Conservation (phyloP, 2,113 vertebrate genomes). For the Grantiella picta region DNA sequence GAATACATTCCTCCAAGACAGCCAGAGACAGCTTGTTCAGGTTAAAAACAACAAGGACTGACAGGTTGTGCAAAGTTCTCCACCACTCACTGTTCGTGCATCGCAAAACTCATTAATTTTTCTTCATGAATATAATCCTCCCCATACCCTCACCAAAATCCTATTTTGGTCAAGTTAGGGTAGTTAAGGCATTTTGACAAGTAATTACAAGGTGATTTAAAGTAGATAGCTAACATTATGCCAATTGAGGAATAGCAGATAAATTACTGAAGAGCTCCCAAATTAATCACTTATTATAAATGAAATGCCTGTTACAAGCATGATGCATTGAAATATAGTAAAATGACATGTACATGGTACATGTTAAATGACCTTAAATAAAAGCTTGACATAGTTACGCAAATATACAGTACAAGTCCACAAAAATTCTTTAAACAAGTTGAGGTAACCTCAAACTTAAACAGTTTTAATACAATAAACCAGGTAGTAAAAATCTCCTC, state of each 20-base stretch:
- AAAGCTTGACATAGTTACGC: conserved; percentile 77
- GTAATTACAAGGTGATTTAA: conserved; percentile 74
- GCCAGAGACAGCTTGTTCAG: conserved; percentile 62
- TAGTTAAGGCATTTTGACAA: conserved; percentile 82
- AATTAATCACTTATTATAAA: conserved; percentile 76
- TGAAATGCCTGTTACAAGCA: conserved; percentile 90
- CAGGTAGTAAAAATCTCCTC: conserved; percentile 72
- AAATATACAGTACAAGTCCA: conserved; percentile 85
- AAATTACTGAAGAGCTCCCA: conserved; percentile 74
- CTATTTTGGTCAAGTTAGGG: conserved; percentile 74
- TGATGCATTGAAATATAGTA: conserved; percentile 78
- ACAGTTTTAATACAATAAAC: conserved; percentile 78
- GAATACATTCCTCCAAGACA: conserved; percentile 57
- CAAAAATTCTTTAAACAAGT: conserved; percentile 76
- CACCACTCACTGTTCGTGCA: background rate
- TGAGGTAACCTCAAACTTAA: conserved; percentile 81
- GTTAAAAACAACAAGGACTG: conserved; percentile 35
- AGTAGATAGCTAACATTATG: conserved; percentile 64
- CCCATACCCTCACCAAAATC: conserved; percentile 45
- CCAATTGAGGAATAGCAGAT: conserved; percentile 77
- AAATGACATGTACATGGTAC: conserved; percentile 86
- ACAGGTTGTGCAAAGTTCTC: conserved; percentile 74
- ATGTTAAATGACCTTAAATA: conserved; percentile 83
- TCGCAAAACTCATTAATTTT: background rate
- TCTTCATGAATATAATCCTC: conserved; percentile 39